phyloP scores from a whole-genome alignment of 2,797 vertebrate species.

The Acipenser transmontanus region DNA sequence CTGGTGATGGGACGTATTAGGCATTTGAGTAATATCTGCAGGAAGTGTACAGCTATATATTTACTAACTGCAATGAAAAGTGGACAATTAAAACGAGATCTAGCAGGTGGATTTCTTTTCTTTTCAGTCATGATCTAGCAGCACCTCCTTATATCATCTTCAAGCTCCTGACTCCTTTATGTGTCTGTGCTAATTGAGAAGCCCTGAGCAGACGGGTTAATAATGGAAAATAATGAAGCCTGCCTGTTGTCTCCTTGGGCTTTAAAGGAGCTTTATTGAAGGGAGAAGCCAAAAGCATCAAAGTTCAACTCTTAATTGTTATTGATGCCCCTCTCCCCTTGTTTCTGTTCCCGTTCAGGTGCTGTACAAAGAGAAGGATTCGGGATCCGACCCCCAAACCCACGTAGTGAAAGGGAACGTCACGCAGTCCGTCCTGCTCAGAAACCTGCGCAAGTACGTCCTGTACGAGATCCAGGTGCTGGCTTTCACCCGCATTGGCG shows the following conservation, averaged over 20 bases:
- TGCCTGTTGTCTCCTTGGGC: slow-evolving; percentile 12
- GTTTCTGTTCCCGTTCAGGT: slow-evolving; percentile 51
- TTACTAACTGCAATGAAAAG: too few relatives aligned
- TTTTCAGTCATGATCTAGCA: slow-evolving; percentile 1
- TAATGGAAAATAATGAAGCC: slow-evolving; percentile 14
- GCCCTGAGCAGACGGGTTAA: slow-evolving; percentile 8
- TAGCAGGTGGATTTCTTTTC: too few relatives aligned
- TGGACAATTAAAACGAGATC: too few relatives aligned
- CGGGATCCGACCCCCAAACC: slow-evolving; percentile 55
- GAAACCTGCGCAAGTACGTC: slow-evolving; percentile 68
- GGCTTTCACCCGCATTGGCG: slow-evolving; percentile 81
- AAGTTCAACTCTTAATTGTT: too few relatives aligned
- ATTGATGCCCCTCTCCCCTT: too few relatives aligned
- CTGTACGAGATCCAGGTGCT: slow-evolving; percentile 77
- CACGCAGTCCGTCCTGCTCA: slow-evolving; percentile 63
- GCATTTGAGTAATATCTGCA: too few relatives aligned
- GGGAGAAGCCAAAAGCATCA: slow-evolving; percentile 1
- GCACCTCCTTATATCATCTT: slow-evolving; percentile 9
- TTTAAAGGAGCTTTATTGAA: slow-evolving; percentile 7
- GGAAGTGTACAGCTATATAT: too few relatives aligned
- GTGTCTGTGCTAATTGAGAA: slow-evolving; percentile 9
- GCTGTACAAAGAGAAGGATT: slow-evolving; percentile 65
- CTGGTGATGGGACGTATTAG: too few relatives aligned
- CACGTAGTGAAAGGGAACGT: slow-evolving; percentile 71
- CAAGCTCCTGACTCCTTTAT: slow-evolving; percentile 9